phyloP scores from a whole-genome alignment of 1,140 invertebrate genomes.

The Brachionus paranguensis region DNA sequence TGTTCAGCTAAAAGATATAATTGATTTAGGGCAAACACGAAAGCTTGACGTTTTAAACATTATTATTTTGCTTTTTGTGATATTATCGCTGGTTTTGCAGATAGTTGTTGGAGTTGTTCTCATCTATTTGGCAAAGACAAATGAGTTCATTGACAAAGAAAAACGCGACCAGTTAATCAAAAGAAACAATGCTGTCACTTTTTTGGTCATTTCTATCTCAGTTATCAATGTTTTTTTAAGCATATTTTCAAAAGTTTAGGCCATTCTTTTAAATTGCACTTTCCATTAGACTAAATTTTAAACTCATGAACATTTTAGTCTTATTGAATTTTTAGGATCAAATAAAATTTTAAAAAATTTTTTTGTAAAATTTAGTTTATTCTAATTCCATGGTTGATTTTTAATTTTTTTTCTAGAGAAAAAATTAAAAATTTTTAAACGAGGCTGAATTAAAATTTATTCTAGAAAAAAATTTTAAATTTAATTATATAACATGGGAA shows the following conservation, averaged over 20 bases:
- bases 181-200: slow-evolving; percentile 25
- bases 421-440: too few species aligned
- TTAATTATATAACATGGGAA: too few species aligned
- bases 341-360: too few species aligned
- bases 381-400: too few species aligned
- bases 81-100: not conserved
- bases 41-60: not conserved
- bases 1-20: slow-evolving; percentile 20
- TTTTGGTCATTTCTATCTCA: slow-evolving; percentile 13
- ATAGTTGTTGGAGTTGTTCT: slow-evolving; percentile 9
- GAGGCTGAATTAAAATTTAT: too few species aligned
- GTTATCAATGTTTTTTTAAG: slow-evolving; percentile 37
- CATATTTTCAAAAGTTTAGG: slow-evolving; percentile 1
- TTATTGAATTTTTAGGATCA: too few species aligned
- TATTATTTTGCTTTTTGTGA: not conserved
- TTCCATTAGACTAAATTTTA: too few species aligned
- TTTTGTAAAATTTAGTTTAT: too few species aligned
- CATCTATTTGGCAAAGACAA: slow-evolving; percentile 25
- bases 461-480: too few species aligned
- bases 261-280: too few species aligned
- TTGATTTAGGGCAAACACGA: not conserved
- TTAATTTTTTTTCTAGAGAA: too few species aligned
- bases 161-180: slow-evolving; percentile 18
- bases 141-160: not conserved
- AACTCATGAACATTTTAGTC: too few species aligned